These are phyloP conservation scores for Dissostichus mawsoni DNA, from an alignment of 2,113 vertebrate species.

Conservation along the genomic window DNA sequence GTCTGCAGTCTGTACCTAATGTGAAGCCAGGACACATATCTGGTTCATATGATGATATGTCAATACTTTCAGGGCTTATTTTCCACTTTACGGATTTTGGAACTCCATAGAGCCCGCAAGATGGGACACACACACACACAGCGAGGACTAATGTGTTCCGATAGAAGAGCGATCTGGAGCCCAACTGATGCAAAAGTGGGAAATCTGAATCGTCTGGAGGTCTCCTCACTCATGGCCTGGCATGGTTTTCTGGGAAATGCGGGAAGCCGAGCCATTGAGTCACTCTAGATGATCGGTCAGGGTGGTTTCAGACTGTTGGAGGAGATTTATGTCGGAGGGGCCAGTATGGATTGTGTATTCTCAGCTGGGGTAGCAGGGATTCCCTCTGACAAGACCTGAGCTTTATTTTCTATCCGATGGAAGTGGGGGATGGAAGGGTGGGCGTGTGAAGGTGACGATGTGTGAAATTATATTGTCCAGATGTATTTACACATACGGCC, in stretches of 20 bases:
- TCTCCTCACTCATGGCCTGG: slow-evolving; percentile 70
- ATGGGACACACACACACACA: slow-evolving; percentile 33
- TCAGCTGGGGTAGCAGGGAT: slow-evolving; percentile 77
- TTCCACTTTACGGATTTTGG: slow-evolving; percentile 72
- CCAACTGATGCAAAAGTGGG: slow-evolving; percentile 66
- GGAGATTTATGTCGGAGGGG: slow-evolving; percentile 67
- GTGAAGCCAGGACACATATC: slow-evolving; percentile 57
- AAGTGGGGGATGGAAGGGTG: not conserved
- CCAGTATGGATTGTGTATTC: slow-evolving; percentile 72
- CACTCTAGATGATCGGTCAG: slow-evolving; percentile 74
- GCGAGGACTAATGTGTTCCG: slow-evolving; percentile 69
- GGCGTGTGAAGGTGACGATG: slow-evolving; percentile 61
- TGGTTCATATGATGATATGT: slow-evolving; percentile 59
- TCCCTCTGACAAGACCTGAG: slow-evolving; percentile 79
- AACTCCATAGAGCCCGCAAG: slow-evolving; percentile 35
- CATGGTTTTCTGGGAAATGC: slow-evolving; percentile 77
- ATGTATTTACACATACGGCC: slow-evolving; percentile 71
- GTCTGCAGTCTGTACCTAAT: slow-evolving; percentile 45
- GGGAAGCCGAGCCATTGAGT: slow-evolving; percentile 76
- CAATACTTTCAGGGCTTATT: slow-evolving; percentile 68
- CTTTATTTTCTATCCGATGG: slow-evolving; percentile 64
- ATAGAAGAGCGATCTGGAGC: slow-evolving; percentile 48
- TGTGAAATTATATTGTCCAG: slow-evolving; percentile 79
- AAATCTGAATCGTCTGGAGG: slow-evolving; percentile 74
- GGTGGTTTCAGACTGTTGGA: slow-evolving; percentile 69